Conservation (phyloP, 1,140 invertebrate genomes). For the Cecropterus lyciades region DNA sequence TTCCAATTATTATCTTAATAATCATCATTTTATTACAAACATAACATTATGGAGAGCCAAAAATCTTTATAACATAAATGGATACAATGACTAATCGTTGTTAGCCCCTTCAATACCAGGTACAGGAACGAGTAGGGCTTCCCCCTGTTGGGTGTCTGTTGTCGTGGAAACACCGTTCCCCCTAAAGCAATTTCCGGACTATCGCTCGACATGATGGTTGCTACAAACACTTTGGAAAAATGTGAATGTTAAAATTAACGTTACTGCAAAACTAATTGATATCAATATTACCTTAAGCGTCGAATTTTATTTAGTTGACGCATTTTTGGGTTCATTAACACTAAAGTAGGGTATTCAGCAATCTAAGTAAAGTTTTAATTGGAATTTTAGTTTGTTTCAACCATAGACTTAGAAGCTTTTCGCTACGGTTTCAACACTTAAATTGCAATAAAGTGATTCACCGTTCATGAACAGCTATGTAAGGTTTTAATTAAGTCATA, state of each 20-base stretch:
- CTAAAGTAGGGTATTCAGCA: background rate
- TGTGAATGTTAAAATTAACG: background rate
- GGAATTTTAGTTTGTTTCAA: background rate
- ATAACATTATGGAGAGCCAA: background rate
- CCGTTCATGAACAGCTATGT: no score
- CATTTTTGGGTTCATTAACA: constrained; percentile 3
- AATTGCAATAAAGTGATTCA: no score
- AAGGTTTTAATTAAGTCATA: no score
- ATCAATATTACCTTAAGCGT: background rate
- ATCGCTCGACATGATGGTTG: constrained; percentile 6
- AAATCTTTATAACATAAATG: constrained; percentile 8
- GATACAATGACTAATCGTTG: constrained; percentile 53
- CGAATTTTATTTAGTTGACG: background rate
- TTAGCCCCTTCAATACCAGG: constrained; percentile 44
- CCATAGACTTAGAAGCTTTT: no score
- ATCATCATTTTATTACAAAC: background rate
- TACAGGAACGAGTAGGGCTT: constrained; percentile 53
- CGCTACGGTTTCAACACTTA: no score
- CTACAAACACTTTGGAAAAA: background rate
- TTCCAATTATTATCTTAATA: no score
- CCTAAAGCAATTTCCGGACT: constrained; percentile 53
- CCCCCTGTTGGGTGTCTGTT: constrained; percentile 69
- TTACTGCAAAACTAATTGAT: background rate
- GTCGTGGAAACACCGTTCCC: constrained; percentile 69
- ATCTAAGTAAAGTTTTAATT: background rate